Evolutionary conservation across 2,113 vertebrate species (phyloP), one percentile per base, ranked within the genome.

Genomic region (Cnemophilus loriae): DNA sequence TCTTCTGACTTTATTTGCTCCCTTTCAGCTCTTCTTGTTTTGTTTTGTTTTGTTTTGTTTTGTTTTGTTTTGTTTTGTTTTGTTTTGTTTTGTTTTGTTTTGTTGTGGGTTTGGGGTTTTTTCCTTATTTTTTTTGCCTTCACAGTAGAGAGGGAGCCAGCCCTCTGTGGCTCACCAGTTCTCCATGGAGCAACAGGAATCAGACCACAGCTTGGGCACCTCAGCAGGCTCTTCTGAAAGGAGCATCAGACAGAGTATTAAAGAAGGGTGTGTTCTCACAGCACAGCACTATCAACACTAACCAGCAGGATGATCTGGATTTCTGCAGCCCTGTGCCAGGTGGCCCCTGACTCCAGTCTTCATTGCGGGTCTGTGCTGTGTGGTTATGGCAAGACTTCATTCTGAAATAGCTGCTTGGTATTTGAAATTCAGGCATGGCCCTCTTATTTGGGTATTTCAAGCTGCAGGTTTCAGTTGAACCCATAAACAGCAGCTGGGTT

Each of bases 221-320:
- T 88, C 84, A 75, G 52, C 47, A 46, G 85, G 30, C 59, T 90
- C 27, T 55, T 90, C 83, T 97, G 92, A 97, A 97, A 97, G 86
- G 56, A 92, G 30, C 47, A 84, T 93, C 76, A 90, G 86, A 95
- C 1, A 1, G 35, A 65, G 30, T 13, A 52, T 90, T 90, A 96
- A 95, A 95, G 88, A 70, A 88, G 52, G 17, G 33, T 84, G 68
- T 95, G 87, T 95, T 96, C 89, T 91, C 3, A 0, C 49, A 57
- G 53, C 75, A 55, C 82, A 47, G 33, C 68, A 15, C 55, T 95
- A 94, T 84, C 92, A 59, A 80, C 22, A 32, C 27, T 65, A 94
- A 85, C 90, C 78, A 90, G 63, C 50, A 88, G 63, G 47, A 74
- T 59, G 71, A 83, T 80, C 47, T 73, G 47, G 13, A 52, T 90